These are phyloP conservation scores for Timandra comae DNA, from an alignment of 2,888 invertebrate species.

Conservation along the genomic window DNA sequence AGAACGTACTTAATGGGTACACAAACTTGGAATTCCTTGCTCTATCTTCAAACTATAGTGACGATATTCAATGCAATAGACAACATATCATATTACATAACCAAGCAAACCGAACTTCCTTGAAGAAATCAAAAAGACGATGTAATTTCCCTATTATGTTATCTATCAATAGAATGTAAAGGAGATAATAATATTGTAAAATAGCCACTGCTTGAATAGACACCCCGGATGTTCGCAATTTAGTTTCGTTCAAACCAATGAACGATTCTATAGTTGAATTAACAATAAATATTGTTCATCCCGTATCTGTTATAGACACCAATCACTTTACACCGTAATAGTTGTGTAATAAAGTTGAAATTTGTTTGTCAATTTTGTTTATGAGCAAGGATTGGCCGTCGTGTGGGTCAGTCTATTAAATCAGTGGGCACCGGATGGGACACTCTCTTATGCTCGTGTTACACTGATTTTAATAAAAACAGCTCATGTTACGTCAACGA, in stretches of 20 bases:
- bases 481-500: slow-evolving; percentile 58
- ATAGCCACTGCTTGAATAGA: slow-evolving; percentile 54
- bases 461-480: slow-evolving; percentile 64
- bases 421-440: slow-evolving; percentile 61
- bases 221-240: slow-evolving; percentile 75
- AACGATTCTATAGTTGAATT: slow-evolving; percentile 62
- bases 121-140: slow-evolving; percentile 34
- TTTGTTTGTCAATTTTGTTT: slow-evolving; percentile 27
- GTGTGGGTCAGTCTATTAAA: slow-evolving; percentile 71
- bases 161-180: slow-evolving; percentile 35
- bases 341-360: slow-evolving; percentile 2
- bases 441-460: slow-evolving; percentile 45
- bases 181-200: slow-evolving; percentile 41
- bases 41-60: no score
- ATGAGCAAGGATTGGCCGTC: slow-evolving; percentile 48
- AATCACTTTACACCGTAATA: slow-evolving; percentile 17
- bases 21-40: no score
- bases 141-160: slow-evolving; percentile 55
- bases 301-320: slow-evolving; percentile 33
- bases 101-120: slow-evolving; percentile 37
- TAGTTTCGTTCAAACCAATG: slow-evolving; percentile 68
- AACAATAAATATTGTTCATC: slow-evolving; percentile 74
- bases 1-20: no score
- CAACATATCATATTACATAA: slow-evolving; percentile 37
- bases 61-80: no score